Evolutionary conservation across 1,140 invertebrate species (phyloP).

Genomic region (Pemphigus obesinymphae): DNA sequence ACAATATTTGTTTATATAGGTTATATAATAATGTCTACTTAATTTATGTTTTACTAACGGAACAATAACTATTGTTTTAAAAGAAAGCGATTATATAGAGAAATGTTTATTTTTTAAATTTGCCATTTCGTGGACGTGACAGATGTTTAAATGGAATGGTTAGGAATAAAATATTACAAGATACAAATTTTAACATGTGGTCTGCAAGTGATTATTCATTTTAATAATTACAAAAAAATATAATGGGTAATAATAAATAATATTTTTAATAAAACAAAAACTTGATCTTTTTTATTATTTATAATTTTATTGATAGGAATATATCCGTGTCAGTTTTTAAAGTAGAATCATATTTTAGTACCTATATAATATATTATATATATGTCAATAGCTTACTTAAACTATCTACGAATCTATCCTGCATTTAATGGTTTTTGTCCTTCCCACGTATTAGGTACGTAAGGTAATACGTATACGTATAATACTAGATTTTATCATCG

Average conservation of each 20-base stretch:
- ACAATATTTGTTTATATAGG: background rate
- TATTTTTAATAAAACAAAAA: no score
- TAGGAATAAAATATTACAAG: no score
- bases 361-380: no score
- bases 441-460: background rate
- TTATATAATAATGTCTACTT: no score
- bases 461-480: background rate
- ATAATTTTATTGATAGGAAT: no score
- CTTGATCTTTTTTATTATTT: no score
- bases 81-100: background rate
- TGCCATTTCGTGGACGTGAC: background rate
- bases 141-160: background rate
- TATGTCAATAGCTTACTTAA: background rate
- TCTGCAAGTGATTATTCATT: no score
- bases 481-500: background rate
- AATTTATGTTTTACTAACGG: background rate
- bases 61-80: constrained; percentile 9
- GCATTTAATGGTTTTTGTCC: background rate
- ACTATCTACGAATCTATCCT: background rate
- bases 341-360: background rate
- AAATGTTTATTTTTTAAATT: background rate
- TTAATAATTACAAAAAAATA: no score
- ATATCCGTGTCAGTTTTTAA: no score
- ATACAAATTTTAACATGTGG: no score
- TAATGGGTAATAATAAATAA: no score